Conservation (phyloP, 2,888 invertebrate species). For the Oxystoma pomonae region DNA sequence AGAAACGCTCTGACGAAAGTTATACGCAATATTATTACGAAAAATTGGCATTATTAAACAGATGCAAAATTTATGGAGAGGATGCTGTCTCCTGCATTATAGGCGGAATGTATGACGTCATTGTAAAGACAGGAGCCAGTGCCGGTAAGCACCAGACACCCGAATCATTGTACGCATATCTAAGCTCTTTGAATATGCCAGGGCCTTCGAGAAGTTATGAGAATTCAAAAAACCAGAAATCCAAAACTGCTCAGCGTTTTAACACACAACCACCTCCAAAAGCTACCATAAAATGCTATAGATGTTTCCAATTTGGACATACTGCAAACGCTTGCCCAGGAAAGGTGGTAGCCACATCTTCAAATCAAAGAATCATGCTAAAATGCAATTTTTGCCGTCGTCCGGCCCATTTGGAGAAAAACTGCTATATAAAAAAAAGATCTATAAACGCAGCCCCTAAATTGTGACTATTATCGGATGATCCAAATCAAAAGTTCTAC, state of each 20-base stretch:
- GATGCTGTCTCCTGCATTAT: constrained; percentile 27
- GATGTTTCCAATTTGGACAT: constrained; percentile 7
- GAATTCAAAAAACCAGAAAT: not conserved
- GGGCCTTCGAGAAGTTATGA: not conserved
- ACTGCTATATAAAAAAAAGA: not conserved
- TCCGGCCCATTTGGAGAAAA: constrained; percentile 5
- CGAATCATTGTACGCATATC: constrained; percentile 19
- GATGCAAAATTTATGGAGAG: constrained; percentile 21
- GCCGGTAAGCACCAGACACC: constrained; percentile 25
- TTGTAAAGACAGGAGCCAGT: constrained; percentile 22
- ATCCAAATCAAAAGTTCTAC: constrained; percentile 16
- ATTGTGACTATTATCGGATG: constrained; percentile 13
- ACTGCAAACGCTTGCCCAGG: not conserved
- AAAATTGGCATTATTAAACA: constrained; percentile 24
- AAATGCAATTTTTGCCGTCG: constrained; percentile 5
- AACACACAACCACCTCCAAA: not conserved
- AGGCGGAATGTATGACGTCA: constrained; percentile 21
- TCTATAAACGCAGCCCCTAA: not conserved
- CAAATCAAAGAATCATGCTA: not conserved
- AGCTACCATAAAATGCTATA: constrained; percentile 1
- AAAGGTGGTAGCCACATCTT: not conserved
- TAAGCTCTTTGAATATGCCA: constrained; percentile 12
- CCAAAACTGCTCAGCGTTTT: not conserved
- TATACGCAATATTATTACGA: constrained; percentile 26
- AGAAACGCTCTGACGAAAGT: constrained; percentile 23